Evolutionary conservation across 2,797 vertebrate genomes (phyloP), one percentile per base, ranked within the genome.

Genomic region (Sparus aurata): DNA sequence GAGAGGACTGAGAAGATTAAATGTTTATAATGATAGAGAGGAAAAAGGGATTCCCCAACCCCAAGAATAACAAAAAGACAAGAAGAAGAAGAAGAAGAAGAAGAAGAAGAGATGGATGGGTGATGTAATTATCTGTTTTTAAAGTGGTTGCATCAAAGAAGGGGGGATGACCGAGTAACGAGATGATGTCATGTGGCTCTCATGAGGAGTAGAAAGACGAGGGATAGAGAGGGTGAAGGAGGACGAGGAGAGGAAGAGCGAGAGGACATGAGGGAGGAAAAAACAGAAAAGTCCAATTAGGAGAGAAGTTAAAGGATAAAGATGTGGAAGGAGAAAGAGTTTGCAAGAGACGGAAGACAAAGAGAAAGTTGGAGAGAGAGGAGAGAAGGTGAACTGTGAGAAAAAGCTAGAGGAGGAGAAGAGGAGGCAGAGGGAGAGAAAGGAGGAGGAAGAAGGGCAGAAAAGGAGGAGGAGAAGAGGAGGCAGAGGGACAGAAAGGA

Each of bases 111-210:
- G 30, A 63, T 30, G 5, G 61, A 30, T 50, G 47, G 25, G 50
- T 45, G 53, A 65, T 65, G 64, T 75, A 45, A 58, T 79, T 58
- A 72, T 58, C 22, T 47, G 3, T 53, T 43, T 71, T 45, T 83
- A 30, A 62, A 70, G 71, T 67, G 75, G 75, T 75, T 30, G 55
- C 22, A 43, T 75, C 41, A 50, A 57, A 55, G 55, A 49, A 34
- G 2, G 1, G 1, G 27, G 54, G 43, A 6, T 25, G 38, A 30
- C 5, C 5, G 23, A 71, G 81, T 10, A 67, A 23, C n/a, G 13
- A 5, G 13, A 22, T 46, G 34, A 69, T 60, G 27, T 60, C 55
- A 77, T 23, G 11, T 13, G 17, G 8, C 20, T 66, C 17, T 60
- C 1, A 27, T 55, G 8, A 41, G 12, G 12, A n/a, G 18, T n/a